Evolutionary conservation across 1,140 invertebrate species (phyloP), one percentile per base, ranked within the genome.

Genomic region (Limonius californicus): DNA sequence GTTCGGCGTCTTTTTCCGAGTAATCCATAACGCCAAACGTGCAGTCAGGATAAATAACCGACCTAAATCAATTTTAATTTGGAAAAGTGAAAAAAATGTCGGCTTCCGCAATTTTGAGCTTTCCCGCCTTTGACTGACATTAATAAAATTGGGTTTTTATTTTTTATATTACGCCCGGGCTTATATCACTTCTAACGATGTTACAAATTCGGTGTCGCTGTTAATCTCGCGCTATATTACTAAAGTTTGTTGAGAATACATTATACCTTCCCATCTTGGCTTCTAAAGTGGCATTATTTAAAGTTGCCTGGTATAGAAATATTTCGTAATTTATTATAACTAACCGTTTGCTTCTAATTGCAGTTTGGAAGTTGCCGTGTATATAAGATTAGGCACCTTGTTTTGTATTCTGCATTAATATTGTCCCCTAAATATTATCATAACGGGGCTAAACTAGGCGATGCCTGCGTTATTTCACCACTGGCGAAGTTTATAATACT

Each of bases 261-360:
- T 73, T 73, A 73, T 50, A 61, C 42, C 21, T 53, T 30, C 56
- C 59, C 63, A 59, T 63, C 63, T 57, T 54, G 50, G 64, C 66
- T 64, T 68, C 65, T 63, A 66, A 69, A 69, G 68, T 68, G 71
- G 67, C 71, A 69, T 73, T 73, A 73, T 73, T 73, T 71, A 71
- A 73, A 73, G 62, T 73, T 71, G 58, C 64, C 69, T 62, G 54
- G 66, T 73, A 73, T 73, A 73, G 72, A 73, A 73, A 73, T 73
- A 73, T 72, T 68, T 64, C 60, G 60, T 72, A 71, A 73, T 73
- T 73, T 73, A 73, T 73, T 66, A 70, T 67, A 62, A 64, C 60
- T 64, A 64, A 69, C 65, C 68, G 68, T 67, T 72, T 72, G 70
- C 68, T 67, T 67, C 72, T 73, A 73, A 73, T 73, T 73, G 72